Base-by-base conservation (phyloP, 2,113 vertebrate species). In the Pimephales promelas region DNA sequence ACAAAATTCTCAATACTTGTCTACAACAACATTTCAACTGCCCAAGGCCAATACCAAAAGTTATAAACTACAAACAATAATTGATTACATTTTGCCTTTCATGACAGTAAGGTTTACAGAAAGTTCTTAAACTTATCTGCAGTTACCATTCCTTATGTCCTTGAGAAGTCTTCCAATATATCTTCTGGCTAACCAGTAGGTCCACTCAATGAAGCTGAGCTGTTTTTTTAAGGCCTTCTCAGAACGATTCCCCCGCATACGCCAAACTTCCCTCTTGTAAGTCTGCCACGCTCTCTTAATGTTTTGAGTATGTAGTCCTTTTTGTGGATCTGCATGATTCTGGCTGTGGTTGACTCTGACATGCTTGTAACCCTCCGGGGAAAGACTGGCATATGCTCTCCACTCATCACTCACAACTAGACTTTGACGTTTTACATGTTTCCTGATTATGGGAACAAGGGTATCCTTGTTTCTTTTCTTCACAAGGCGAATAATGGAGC, bases 131-230 rank as follows among this genome's bases (percentile, higher is more conserved):
- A 49, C 47, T 49, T 3, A 49, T 49, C 47, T 14, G 13, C 4
- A 13, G 47, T 14, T 49, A 49, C 47, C 14, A 36, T 70, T 70
- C 31, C 66, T 70, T 43, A 13, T 70, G 66, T 43, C 66, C 34
- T 70, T 70, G 66, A 70, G 66, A 70, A 40, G 34, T 70, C 66
- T 70, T 70, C 34, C 66, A 43, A 70, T 28, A 28, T 28, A 70
- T 70, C 18, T 70, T 70, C 66, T 70, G 3, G 34, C 66, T n/a
- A 70, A 70, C 66, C 66, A 70, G 66, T 70, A 40, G 3, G 66
- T 70, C 66, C 66, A 40, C 66, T 70, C 66, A 4, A 43, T 70
- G 9, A 70, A 70, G 66, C 66, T 5, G 31, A 70, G 66, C 9
- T 68, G 64, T 68, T 68, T 36, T 43, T 43, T 13, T 22, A 40